These are phyloP conservation scores for Motacilla alba DNA, from an alignment of 2,113 vertebrate species.

Conservation along the genomic window DNA sequence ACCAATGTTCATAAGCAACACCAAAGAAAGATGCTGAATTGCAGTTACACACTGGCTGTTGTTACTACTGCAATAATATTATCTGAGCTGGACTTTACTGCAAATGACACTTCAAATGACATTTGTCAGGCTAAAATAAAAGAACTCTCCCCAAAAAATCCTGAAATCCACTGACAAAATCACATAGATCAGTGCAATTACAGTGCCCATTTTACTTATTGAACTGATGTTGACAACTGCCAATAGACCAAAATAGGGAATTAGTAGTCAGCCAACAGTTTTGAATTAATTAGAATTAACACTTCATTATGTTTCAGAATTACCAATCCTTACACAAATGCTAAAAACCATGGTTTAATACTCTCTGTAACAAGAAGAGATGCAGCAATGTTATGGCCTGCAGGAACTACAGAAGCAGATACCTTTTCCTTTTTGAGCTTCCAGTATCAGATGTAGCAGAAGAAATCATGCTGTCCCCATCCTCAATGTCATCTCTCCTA, in stretches of 20 bases:
- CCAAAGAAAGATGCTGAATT: not conserved
- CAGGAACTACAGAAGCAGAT: not conserved
- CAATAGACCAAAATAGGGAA: not conserved
- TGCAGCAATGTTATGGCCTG: not conserved
- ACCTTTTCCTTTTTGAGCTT: slow-evolving; percentile 96
- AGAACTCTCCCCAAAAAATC: not conserved
- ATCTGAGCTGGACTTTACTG: not conserved
- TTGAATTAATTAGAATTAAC: not conserved
- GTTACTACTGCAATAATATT: not conserved
- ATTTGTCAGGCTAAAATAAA: not conserved
- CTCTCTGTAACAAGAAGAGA: not conserved
- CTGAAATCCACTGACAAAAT: not conserved
- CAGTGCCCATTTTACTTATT: not conserved
- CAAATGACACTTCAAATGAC: not conserved
- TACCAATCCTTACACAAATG: not conserved
- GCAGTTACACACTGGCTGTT: not conserved
- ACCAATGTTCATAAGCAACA: slow-evolving; percentile 1
- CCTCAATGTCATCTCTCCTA: slow-evolving; percentile 89
- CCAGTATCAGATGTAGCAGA: slow-evolving; percentile 92
- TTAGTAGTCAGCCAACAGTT: not conserved
- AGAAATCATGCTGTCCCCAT: slow-evolving; percentile 97
- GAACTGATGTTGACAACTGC: not conserved
- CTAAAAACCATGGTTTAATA: not conserved
- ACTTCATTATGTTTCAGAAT: not conserved
- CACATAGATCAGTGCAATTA: not conserved